Evolutionary conservation across 2,888 invertebrate species (phyloP).

Genomic region (Colletes collaris): DNA sequence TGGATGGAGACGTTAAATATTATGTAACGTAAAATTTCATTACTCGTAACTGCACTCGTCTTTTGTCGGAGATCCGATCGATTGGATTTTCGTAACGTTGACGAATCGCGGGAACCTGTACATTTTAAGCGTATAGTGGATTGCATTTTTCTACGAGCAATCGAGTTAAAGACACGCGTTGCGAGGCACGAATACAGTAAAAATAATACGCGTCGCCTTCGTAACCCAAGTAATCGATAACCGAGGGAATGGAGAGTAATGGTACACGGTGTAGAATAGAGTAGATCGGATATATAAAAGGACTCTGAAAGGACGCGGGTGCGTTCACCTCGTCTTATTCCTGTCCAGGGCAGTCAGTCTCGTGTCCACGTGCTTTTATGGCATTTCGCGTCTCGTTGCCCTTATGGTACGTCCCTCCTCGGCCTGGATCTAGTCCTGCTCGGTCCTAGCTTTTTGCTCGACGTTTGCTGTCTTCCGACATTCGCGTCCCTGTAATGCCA

Average conservation of each 20-base stretch:
- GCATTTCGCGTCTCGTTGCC: slow-evolving; percentile 42
- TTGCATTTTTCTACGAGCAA: slow-evolving; percentile 2
- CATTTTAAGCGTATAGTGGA: not conserved
- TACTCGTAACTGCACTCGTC: too few species aligned
- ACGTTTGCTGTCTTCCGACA: not conserved
- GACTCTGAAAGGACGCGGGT: slow-evolving; percentile 62
- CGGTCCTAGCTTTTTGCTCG: slow-evolving; percentile 27
- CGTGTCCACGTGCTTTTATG: slow-evolving; percentile 52
- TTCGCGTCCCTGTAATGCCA: slow-evolving; percentile 5
- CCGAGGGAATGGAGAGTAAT: slow-evolving; percentile 64
- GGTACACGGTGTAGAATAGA: slow-evolving; percentile 51
- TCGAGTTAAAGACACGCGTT: not conserved
- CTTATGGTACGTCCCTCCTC: slow-evolving; percentile 29
- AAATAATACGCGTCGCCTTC: slow-evolving; percentile 46
- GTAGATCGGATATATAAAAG: slow-evolving; percentile 57
- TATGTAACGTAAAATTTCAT: too few species aligned
- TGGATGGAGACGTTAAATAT: too few species aligned
- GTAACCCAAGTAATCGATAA: slow-evolving; percentile 61
- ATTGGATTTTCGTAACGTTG: too few species aligned
- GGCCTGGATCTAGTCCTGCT: slow-evolving; percentile 17
- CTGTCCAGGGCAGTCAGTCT: slow-evolving; percentile 42
- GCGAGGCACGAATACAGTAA: slow-evolving; percentile 24
- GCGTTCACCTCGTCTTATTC: slow-evolving; percentile 58
- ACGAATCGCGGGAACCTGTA: too few species aligned
- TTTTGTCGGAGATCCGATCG: too few species aligned